A percentile compares a stretch with the other conserved stretches of the same genome.
phyloP scores from a whole-genome alignment of 2,888 invertebrate species.

The Phengaris arion region DNA sequence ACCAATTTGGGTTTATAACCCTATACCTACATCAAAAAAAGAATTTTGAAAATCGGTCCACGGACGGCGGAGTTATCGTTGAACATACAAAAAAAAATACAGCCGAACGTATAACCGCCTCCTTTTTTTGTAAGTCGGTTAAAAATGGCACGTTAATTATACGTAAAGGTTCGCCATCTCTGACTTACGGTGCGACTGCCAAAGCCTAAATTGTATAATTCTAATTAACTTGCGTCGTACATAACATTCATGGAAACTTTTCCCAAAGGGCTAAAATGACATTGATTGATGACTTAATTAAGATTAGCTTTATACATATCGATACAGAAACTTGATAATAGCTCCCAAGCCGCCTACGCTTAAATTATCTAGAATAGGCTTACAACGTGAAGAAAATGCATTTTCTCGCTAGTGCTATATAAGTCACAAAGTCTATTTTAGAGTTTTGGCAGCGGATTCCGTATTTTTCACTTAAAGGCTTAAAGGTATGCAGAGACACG shows the following conservation, averaged over 20 bases:
- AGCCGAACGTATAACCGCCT: too few relatives aligned
- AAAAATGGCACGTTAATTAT: too few relatives aligned
- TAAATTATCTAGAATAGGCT: not conserved
- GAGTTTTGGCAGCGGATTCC: constrained; percentile 17
- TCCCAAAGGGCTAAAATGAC: not conserved
- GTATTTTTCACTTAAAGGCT: constrained; percentile 31
- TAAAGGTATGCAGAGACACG: constrained; percentile 36
- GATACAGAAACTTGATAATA: not conserved
- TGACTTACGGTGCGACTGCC: too few relatives aligned
- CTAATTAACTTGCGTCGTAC: too few relatives aligned
- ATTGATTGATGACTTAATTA: not conserved
- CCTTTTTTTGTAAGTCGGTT: too few relatives aligned
- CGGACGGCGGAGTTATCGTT: too few relatives aligned
- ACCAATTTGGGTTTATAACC: too few relatives aligned
- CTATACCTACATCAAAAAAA: too few relatives aligned
- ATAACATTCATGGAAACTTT: not conserved
- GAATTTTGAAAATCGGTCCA: too few relatives aligned
- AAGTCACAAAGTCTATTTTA: constrained; percentile 20
- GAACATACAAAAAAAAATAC: too few relatives aligned
- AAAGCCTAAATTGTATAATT: too few relatives aligned
- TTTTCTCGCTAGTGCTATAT: constrained; percentile 11
- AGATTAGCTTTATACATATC: not conserved
- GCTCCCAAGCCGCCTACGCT: not conserved
- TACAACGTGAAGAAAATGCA: constrained; percentile 5
- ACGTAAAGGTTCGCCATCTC: too few relatives aligned